A percentile compares a stretch with the other conserved stretches of the same genome.
Evolutionary conservation across 2,888 invertebrate species (phyloP).

Genomic region (Myopa testacea): DNA sequence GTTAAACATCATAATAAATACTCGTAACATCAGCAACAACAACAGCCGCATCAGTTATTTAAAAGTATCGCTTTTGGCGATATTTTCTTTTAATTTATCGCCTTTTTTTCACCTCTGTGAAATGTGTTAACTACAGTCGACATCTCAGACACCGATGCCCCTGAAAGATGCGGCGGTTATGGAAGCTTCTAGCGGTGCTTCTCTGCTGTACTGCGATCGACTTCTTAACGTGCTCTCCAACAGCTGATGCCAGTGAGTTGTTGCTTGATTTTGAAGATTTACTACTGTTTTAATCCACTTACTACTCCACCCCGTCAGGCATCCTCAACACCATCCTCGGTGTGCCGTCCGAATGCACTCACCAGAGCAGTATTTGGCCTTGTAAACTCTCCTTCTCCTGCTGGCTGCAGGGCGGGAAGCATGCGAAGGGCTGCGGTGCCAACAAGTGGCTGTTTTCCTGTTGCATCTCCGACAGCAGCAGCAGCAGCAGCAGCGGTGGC

Average conservation of each 20-base stretch:
- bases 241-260: conserved; percentile 45
- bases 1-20: conserved; percentile 52
- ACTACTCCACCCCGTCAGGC: conserved; percentile 51
- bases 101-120: not conserved
- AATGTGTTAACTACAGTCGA: not conserved
- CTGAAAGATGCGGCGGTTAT: not conserved
- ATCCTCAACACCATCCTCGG: conserved; percentile 66
- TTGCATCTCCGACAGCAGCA: conserved; percentile 70
- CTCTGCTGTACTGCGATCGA: conserved; percentile 8
- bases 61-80: not conserved
- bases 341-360: conserved; percentile 66
- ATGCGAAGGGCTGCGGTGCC: conserved; percentile 76
- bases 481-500: conserved; percentile 21
- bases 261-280: not conserved
- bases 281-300: not conserved
- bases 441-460: conserved; percentile 80
- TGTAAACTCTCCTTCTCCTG: conserved; percentile 80
- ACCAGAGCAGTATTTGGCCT: conserved; percentile 72
- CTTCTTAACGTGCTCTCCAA: not conserved
- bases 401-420: conserved; percentile 80
- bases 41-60: conserved; percentile 18
- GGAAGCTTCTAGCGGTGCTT: not conserved
- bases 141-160: not conserved
- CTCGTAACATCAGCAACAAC: conserved; percentile 38
- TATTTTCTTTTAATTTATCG: not conserved